Evolutionary conservation across 2,113 vertebrate genomes (phyloP).

Genomic region (Sula dactylatra): DNA sequence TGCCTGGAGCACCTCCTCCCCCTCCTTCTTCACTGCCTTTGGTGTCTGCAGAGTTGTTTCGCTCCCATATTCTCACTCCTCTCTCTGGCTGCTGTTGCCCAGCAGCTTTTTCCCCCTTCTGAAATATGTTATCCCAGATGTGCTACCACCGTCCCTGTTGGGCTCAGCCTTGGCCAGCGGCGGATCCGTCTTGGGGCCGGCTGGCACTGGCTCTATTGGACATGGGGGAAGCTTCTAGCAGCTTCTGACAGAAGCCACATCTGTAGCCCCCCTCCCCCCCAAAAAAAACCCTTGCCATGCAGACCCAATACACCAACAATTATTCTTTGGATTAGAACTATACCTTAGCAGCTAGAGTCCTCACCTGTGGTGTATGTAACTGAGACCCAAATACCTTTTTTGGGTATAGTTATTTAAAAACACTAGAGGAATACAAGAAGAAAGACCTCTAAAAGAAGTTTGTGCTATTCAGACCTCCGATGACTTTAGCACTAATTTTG

Average conservation of each 20-base stretch:
- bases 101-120: neutral
- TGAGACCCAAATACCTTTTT: neutral
- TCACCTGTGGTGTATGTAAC: neutral
- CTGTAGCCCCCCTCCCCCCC: neutral
- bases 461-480: neutral
- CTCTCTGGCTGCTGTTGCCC: neutral
- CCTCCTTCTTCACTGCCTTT: neutral
- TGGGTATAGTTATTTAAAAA: neutral
- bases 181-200: neutral
- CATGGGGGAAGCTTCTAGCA: neutral
- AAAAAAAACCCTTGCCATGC: neutral
- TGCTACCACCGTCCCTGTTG: neutral
- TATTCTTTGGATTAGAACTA: neutral
- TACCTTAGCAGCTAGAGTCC: neutral
- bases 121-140: neutral
- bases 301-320: neutral
- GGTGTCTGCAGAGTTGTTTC: neutral
- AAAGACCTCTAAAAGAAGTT: neutral
- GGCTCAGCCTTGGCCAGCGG: neutral
- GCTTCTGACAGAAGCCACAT: neutral
- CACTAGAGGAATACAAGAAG: neutral
- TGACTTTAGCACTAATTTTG: neutral
- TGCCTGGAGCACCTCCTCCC: neutral
- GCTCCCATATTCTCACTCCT: neutral
- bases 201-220: neutral